A percentile compares a stretch with the other conserved stretches of the same genome.
These are phyloP conservation scores for Hippocampus barbouri DNA, from an alignment of 2,113 vertebrate species.

Conservation along the genomic window DNA sequence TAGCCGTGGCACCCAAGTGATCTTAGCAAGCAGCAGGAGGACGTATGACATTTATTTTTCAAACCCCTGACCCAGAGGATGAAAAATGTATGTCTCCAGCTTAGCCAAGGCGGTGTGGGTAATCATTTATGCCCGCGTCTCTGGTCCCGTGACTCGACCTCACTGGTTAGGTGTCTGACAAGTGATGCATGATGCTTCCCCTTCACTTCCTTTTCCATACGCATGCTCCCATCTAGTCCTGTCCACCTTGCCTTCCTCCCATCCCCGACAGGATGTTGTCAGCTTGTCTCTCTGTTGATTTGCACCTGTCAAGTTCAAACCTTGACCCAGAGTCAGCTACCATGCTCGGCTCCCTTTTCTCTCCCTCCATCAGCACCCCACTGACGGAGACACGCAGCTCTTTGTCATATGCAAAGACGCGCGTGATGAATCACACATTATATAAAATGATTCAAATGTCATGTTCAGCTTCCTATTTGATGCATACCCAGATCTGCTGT, in stretches of 20 bases:
- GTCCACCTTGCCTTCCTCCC: conserved; percentile 15
- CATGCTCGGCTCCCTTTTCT: conserved; percentile 4
- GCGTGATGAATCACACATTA: conserved; percentile 19
- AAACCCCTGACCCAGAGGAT: conserved; percentile 62
- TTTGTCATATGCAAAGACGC: conserved; percentile 25
- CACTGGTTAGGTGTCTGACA: conserved; percentile 53
- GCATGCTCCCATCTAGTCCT: neutral
- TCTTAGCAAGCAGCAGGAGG: conserved; percentile 54
- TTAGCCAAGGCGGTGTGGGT: conserved; percentile 54
- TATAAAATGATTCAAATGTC: conserved; percentile 8
- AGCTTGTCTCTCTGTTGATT: conserved; percentile 45
- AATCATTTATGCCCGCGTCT: conserved; percentile 66
- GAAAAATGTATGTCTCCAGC: conserved; percentile 66
- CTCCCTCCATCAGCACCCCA: neutral
- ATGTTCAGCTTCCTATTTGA: neutral
- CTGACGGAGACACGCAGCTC: conserved; percentile 21
- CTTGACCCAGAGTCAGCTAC: conserved; percentile 44
- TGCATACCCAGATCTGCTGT: neutral
- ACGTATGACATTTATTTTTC: conserved; percentile 68
- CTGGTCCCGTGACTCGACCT: conserved; percentile 53
- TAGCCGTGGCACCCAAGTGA: conserved; percentile 58
- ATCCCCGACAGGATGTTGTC: conserved; percentile 32
- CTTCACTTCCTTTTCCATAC: conserved; percentile 19
- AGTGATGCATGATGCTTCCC: conserved; percentile 56
- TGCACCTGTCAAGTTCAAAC: conserved; percentile 57